These are phyloP conservation scores for Leptoclinus maculatus DNA, from an alignment of 2,797 vertebrate genomes.

Conservation along the genomic window DNA sequence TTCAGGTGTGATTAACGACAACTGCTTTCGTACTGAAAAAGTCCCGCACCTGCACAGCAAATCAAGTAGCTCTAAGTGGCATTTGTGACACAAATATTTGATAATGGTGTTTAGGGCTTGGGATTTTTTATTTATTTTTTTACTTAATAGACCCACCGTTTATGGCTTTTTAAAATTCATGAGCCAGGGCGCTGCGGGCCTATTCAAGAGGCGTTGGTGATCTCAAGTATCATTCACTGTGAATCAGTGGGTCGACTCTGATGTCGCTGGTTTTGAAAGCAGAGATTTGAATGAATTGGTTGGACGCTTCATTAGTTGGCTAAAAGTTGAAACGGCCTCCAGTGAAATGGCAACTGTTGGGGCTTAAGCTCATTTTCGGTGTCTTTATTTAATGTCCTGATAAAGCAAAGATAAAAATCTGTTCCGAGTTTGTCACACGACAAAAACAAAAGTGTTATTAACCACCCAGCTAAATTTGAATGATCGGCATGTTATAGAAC, in stretches of 20 bases:
- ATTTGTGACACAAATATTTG: background rate
- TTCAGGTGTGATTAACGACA: background rate
- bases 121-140: background rate
- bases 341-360: background rate
- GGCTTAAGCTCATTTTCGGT: background rate
- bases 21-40: background rate
- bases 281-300: background rate
- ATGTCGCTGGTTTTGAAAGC: background rate
- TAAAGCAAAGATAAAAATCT: background rate
- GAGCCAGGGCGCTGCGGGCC: conserved; percentile 8
- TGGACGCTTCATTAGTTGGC: conserved; percentile 1
- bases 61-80: background rate
- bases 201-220: conserved; percentile 24
- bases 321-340: conserved; percentile 9
- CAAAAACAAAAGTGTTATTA: background rate
- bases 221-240: conserved; percentile 12
- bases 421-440: background rate
- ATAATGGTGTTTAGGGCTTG: background rate
- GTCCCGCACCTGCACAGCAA: background rate
- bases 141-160: conserved; percentile 11
- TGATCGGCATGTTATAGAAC: background rate
- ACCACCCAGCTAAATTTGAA: background rate
- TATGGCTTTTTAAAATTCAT: conserved; percentile 51
- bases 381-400: background rate
- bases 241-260: conserved; percentile 19